phyloP scores from a whole-genome alignment of 2,797 vertebrate genomes.

The Falco berigora region DNA sequence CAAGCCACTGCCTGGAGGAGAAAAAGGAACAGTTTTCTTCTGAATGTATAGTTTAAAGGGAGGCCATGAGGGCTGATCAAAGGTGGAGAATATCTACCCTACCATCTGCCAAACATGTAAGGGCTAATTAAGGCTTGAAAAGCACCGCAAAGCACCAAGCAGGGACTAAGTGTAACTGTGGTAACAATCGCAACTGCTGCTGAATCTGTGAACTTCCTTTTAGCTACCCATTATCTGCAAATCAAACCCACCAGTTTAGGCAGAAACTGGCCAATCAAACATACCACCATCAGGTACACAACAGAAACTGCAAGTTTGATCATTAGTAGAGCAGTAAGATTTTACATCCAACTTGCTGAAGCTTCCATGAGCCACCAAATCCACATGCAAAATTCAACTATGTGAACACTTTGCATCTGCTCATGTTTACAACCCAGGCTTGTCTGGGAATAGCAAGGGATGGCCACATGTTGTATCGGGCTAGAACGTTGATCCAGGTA shows the following conservation, averaged over 20 bases:
- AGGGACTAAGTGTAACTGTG: background rate
- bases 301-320: background rate
- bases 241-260: background rate
- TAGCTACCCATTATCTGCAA: background rate
- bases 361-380: background rate
- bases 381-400: background rate
- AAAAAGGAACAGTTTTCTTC: background rate
- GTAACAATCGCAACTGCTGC: background rate
- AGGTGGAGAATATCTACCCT: background rate
- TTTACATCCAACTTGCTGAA: background rate
- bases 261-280: background rate
- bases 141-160: background rate
- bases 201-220: background rate
- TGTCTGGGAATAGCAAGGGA: background rate
- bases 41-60: background rate
- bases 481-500: background rate
- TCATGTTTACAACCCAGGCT: background rate
- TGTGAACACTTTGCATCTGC: background rate
- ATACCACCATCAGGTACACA: background rate
- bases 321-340: background rate
- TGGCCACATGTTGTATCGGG: background rate
- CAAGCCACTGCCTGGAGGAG: background rate
- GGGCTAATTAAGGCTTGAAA: background rate
- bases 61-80: background rate
- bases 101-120: background rate